Conservation (phyloP, 2,888 invertebrate genomes). For the Amblyjoppa fuscipennis region DNA sequence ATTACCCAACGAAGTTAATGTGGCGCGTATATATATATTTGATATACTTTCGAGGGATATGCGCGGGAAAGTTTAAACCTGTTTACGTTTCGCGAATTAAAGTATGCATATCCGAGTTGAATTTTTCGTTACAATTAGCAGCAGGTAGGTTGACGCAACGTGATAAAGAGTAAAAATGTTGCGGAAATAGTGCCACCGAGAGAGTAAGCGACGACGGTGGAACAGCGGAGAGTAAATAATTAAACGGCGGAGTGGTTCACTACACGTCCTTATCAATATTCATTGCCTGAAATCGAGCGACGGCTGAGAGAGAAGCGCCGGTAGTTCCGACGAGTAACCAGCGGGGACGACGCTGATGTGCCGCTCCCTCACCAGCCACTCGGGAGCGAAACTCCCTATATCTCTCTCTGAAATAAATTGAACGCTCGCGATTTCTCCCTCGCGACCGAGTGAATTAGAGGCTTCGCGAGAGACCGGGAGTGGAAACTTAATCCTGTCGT, state of each 20-base stretch:
- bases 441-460: constrained; percentile 47
- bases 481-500: constrained; percentile 46
- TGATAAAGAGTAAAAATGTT: constrained; percentile 48
- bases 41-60: not conserved
- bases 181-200: constrained; percentile 67
- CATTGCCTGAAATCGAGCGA: constrained; percentile 75
- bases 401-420: constrained; percentile 59
- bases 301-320: constrained; percentile 51
- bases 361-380: not conserved
- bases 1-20: too few species aligned
- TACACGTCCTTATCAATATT: constrained; percentile 74
- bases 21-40: too few species aligned
- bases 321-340: constrained; percentile 26
- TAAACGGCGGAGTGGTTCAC: constrained; percentile 72
- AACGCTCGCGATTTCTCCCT: constrained; percentile 24
- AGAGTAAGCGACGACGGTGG: constrained; percentile 46
- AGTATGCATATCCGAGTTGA: constrained; percentile 21
- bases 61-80: not conserved
- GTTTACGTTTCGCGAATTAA: constrained; percentile 22
- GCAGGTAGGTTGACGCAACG: constrained; percentile 43
- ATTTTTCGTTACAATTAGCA: constrained; percentile 45
- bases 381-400: not conserved
- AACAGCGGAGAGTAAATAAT: constrained; percentile 71
- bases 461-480: constrained; percentile 1
- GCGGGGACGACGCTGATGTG: constrained; percentile 28